These are phyloP conservation scores for Numida meleagris DNA, from an alignment of 2,113 vertebrate species.

Conservation along the genomic window DNA sequence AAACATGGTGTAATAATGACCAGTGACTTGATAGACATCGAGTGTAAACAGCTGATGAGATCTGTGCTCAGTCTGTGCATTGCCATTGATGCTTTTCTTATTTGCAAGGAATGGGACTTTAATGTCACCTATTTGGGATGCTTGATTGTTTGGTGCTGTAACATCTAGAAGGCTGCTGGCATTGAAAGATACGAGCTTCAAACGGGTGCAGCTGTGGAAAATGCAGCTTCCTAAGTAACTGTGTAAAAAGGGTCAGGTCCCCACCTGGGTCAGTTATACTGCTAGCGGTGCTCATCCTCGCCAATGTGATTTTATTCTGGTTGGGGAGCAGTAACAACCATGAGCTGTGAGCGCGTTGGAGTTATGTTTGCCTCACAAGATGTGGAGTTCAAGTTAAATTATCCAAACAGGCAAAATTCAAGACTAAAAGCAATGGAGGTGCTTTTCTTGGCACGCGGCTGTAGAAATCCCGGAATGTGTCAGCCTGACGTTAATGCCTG, in stretches of 20 bases:
- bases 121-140: not conserved
- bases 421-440: not conserved
- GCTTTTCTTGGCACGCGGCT: not conserved
- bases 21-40: not conserved
- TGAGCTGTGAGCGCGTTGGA: not conserved
- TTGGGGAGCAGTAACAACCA: not conserved
- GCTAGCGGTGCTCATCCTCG: not conserved
- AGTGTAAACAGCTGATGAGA: not conserved
- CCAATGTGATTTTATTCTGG: not conserved
- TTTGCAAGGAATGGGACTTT: not conserved
- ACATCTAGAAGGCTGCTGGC: not conserved
- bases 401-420: not conserved
- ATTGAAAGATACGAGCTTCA: not conserved
- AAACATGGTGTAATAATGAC: not conserved
- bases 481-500: not conserved
- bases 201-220: not conserved
- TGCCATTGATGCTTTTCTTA: not conserved
- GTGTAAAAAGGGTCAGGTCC: not conserved
- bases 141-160: not conserved
- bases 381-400: not conserved
- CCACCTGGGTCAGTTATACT: not conserved
- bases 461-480: not conserved
- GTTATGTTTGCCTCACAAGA: not conserved
- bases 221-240: not conserved
- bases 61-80: not conserved